phyloP scores from a whole-genome alignment of 2,888 invertebrate species.

The Pheosia tremula region DNA sequence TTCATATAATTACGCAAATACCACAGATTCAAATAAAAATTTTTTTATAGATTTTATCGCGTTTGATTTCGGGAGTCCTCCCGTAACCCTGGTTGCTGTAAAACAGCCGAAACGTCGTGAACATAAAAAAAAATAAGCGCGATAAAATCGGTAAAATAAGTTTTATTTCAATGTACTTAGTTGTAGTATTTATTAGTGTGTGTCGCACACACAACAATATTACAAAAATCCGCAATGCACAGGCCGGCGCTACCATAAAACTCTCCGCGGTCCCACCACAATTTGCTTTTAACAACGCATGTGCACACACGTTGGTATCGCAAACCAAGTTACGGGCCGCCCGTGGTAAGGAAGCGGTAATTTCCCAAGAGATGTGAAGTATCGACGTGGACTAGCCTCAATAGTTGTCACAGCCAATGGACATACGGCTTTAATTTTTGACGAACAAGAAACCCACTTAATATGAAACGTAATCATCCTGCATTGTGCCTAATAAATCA shows the following conservation, averaged over 20 bases:
- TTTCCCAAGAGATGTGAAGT: slow-evolving; percentile 62
- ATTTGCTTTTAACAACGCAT: slow-evolving; percentile 53
- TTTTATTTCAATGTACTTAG: too few species aligned
- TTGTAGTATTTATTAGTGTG: too few species aligned
- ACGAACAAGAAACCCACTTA: slow-evolving; percentile 11
- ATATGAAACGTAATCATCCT: neutral
- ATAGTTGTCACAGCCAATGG: slow-evolving; percentile 45
- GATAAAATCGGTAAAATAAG: too few species aligned
- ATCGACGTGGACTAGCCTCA: slow-evolving; percentile 57
- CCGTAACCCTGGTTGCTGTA: too few species aligned
- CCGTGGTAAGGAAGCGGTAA: slow-evolving; percentile 54
- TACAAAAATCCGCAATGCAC: slow-evolving; percentile 1
- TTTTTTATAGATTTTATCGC: too few species aligned
- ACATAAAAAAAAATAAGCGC: too few species aligned
- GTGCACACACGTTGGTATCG: slow-evolving; percentile 48
- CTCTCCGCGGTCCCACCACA: slow-evolving; percentile 45
- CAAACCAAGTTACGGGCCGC: slow-evolving; percentile 47
- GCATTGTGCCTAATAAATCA: too few species aligned
- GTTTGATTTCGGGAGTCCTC: too few species aligned
- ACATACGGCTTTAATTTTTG: slow-evolving; percentile 30
- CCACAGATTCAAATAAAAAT: too few species aligned
- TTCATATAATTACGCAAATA: too few species aligned
- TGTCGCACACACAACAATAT: neutral
- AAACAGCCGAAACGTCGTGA: too few species aligned
- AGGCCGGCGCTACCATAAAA: slow-evolving; percentile 29